Conservation (phyloP, 2,888 invertebrate species). For the Anarsia innoxiella region DNA sequence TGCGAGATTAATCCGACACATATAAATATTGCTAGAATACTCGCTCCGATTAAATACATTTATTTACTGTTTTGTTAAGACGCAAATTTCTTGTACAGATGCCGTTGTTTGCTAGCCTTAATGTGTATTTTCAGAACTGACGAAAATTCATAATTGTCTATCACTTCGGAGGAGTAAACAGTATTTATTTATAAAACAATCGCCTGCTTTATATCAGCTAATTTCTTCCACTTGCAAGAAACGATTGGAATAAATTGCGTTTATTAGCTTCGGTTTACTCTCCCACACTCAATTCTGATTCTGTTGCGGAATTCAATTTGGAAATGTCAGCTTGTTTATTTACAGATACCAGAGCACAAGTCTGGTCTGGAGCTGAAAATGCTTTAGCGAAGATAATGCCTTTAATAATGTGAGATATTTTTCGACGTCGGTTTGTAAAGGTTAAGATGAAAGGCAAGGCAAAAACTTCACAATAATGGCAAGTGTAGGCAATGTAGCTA, state of each 20-base stretch:
- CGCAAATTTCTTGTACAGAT: slow-evolving; percentile 1
- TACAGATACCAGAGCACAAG: too few relatives aligned
- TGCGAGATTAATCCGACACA: slow-evolving; percentile 11
- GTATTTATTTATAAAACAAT: neutral
- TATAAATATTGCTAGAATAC: neutral
- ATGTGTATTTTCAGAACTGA: too few relatives aligned
- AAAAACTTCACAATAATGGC: too few relatives aligned
- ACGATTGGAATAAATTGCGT: slow-evolving; percentile 4
- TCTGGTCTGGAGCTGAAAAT: too few relatives aligned
- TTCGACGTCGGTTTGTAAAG: too few relatives aligned
- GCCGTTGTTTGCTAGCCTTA: too few relatives aligned
- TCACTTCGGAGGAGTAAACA: too few relatives aligned
- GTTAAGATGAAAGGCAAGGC: too few relatives aligned
- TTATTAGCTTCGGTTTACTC: neutral
- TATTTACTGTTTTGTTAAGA: neutral
- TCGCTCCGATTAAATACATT: neutral
- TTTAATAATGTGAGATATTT: too few relatives aligned
- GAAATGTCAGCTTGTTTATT: neutral
- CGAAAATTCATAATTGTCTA: too few relatives aligned
- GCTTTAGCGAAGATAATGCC: too few relatives aligned
- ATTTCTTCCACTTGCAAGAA: neutral
- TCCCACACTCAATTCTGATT: neutral
- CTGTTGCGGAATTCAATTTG: neutral
- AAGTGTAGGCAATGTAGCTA: too few relatives aligned
- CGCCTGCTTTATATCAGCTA: neutral